Evolutionary conservation across 64 coral and sea anemone genomes (phyloP), one percentile per base, ranked within the genome.

Genomic region (Pocillopora damicornis): DNA sequence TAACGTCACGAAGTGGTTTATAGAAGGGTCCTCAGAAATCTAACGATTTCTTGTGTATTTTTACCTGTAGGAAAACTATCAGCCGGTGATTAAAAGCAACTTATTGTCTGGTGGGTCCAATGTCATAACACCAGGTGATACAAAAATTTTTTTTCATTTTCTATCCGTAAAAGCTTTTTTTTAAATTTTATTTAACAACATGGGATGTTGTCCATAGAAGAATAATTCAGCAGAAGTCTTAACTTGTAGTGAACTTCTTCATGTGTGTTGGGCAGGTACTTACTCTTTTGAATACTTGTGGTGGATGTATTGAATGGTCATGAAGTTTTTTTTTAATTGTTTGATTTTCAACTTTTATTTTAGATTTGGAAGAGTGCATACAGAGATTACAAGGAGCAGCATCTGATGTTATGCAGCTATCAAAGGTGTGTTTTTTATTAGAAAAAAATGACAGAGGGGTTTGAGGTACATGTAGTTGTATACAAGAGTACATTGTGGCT

Each of bases 341-440:
- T 77, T 15, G 8, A 20, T 77, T 1, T 56, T 77, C 37, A 56
- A 16, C 5, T 20, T 56, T 72, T 76, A 7, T 20, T 68, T 42
- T 73, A 92, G 90, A 92, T 22, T 86, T 76, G 68, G 83, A 87
- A 26, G 82, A 76, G 17, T 86, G 45, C 83, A 86, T 65, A 64
- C 60, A 76, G 17, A 78, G 75, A 60, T 75, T 92, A 1, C 36
- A 78, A 73, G 1, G 56, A 68, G 62, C 83, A 67, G 77, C 59
- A 59, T 63, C n/a, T 78, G 76, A 79, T 25, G 36, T 78, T 77
- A 20, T 45, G 34, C 75, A 77, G 37, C 59, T 92, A 22, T 87
- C 74, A 0, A 92, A 92, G 83, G 90, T 92, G 68, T 62, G 35
- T 76, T 51, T 51, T 51, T 51, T 51, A 51, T 51, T 51, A 51